These are phyloP conservation scores for Polyommatus icarus DNA, from an alignment of 2,888 invertebrate genomes.

Conservation along the genomic window DNA sequence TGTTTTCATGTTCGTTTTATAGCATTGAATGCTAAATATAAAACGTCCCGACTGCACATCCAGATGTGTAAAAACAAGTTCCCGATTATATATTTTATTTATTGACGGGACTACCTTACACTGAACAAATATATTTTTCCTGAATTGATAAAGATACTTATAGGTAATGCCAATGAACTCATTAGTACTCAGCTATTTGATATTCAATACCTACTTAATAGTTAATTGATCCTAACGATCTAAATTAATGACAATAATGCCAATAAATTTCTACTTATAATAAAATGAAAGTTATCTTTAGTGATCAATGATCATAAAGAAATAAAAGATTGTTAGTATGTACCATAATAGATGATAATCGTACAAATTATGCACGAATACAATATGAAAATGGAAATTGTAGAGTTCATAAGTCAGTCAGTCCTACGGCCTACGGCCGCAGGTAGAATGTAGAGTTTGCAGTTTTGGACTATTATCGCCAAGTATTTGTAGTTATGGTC, in stretches of 20 bases:
- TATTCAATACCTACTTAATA: neutral
- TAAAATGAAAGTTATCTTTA: neutral
- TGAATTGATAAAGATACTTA: neutral
- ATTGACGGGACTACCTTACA: neutral
- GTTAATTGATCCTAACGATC: too few species aligned
- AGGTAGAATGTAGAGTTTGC: neutral
- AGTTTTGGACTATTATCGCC: neutral
- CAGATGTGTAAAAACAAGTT: slow-evolving; percentile 28
- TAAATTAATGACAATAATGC: neutral
- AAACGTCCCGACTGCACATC: slow-evolving; percentile 20
- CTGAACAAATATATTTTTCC: neutral
- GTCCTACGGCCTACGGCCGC: neutral
- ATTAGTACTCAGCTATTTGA: neutral
- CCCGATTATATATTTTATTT: slow-evolving; percentile 13
- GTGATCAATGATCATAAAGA: neutral
- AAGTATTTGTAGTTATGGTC: too few species aligned
- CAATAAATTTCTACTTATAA: neutral
- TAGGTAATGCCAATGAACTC: slow-evolving; percentile 2
- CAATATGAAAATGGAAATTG: neutral
- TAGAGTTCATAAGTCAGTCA: neutral
- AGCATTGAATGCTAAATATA: slow-evolving; percentile 29
- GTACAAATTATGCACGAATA: neutral
- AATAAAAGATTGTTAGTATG: neutral
- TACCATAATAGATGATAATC: neutral
- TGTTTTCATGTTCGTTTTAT: slow-evolving; percentile 25